Evolutionary conservation across 2,797 vertebrate genomes (phyloP), one percentile per base, ranked within the genome.

Genomic region (Champsocephalus esox): DNA sequence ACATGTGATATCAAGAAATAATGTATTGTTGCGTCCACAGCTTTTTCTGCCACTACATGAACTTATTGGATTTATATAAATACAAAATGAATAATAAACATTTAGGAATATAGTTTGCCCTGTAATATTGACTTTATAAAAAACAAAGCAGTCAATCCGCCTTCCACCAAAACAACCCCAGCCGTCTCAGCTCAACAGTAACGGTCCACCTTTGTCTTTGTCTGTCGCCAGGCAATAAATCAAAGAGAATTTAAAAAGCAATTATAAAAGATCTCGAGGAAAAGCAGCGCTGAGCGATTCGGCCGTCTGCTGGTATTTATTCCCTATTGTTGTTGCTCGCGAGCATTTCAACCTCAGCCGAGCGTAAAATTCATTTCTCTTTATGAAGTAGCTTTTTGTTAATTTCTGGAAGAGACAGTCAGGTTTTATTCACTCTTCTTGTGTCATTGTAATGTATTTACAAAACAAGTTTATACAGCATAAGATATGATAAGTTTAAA

Each of bases 241-340:
- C 52, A 65, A 77, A 77, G 63, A 73, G 62, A 85, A 81, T 85
- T 81, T 71, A 75, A 78, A 87, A 83, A 82, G 76, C 70, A 85
- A 88, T 83, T 83, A 77, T 72, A 79, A 80, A 73, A 57, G 81
- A 80, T 73, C 60, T 60, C 5, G 51, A 12, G 70, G 75, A 69
- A 70, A 66, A 76, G 44, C 68, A 68, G 57, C 50, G 48, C 41
- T 44, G 48, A 72, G 32, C 58, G 44, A 62, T 28, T 70, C 3
- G 0, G 24, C 44, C 14, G 3, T 34, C 51, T 77, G 54, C 0
- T 70, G 57, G 32, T 81, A 65, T 73, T 79, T 79, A 79, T 75
- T 68, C 58, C 14, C 51, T 16, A 10, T 67, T 76, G 60, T 69
- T 77, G 70, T 11, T 57, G 51, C 34, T 3, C 3, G 4, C 45